Percentiles rank a stretch among this genome's conserved stretches.
These are phyloP conservation scores for Siphonodentalium dalli DNA, from an alignment of 2,888 invertebrate genomes.

Conservation along the genomic window DNA sequence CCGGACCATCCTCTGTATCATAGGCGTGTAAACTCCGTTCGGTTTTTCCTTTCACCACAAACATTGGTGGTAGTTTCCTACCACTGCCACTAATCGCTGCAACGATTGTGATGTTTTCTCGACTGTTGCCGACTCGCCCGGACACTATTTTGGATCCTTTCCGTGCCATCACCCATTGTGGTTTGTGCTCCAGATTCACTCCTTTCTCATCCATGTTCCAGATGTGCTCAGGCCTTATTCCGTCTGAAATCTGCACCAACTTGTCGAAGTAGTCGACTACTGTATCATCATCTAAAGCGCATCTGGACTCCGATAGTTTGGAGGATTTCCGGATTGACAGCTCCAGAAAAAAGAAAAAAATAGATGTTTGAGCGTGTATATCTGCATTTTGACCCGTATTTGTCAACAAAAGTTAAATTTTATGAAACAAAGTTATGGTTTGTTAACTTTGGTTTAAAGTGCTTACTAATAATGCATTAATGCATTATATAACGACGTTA, in stretches of 20 bases:
- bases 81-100: constrained; percentile 14
- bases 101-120: constrained; percentile 17
- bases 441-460: too few species aligned
- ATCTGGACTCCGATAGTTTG: constrained; percentile 10
- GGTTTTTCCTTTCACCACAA: constrained; percentile 21
- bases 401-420: constrained; percentile 20
- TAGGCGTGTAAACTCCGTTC: constrained; percentile 2
- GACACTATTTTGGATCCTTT: constrained; percentile 23
- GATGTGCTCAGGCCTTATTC: too few species aligned
- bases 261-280: too few species aligned
- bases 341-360: constrained; percentile 22
- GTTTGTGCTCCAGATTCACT: too few species aligned
- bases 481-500: too few species aligned
- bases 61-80: constrained; percentile 15
- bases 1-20: constrained; percentile 8
- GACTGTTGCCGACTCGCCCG: constrained; percentile 21
- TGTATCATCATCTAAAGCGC: too few species aligned
- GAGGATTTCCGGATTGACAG: constrained; percentile 15
- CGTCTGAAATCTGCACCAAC: too few species aligned
- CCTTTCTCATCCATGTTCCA: too few species aligned
- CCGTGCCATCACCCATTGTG: too few species aligned
- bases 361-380: constrained; percentile 15
- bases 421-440: constrained; percentile 2
- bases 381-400: constrained; percentile 25
- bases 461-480: too few species aligned